These are phyloP conservation scores for Aphelocoma coerulescens DNA, from an alignment of 2,113 vertebrate genomes.

Conservation along the genomic window DNA sequence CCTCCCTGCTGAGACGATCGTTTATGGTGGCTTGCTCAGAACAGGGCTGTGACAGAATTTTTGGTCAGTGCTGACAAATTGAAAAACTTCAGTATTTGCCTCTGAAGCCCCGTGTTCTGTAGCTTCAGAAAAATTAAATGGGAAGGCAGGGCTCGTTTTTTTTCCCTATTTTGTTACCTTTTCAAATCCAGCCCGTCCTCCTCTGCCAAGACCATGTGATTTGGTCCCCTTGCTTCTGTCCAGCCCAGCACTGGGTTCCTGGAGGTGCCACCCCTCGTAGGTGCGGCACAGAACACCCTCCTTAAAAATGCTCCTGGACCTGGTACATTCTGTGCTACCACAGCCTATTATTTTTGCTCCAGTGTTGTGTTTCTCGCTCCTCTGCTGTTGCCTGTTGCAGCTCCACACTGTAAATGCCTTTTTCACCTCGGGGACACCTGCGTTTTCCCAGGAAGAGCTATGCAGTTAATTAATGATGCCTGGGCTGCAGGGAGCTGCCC, in stretches of 20 bases:
- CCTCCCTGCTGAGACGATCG: constrained; percentile 15
- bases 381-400: background rate
- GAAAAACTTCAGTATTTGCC: background rate
- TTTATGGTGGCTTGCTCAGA: constrained; percentile 6
- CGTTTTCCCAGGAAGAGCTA: background rate
- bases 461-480: constrained; percentile 6
- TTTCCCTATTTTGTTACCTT: background rate
- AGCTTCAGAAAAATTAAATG: background rate
- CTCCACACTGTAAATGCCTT: background rate
- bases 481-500: background rate
- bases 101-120: background rate
- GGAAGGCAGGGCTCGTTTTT: background rate
- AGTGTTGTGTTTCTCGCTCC: background rate
- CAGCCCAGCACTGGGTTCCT: background rate
- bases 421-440: background rate
- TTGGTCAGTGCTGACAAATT: constrained; percentile 28
- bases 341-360: background rate
- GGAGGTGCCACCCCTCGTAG: background rate
- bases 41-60: background rate
- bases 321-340: background rate
- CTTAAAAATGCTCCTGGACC: background rate
- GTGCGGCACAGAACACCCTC: background rate
- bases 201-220: background rate
- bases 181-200: background rate
- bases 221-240: background rate